Evolutionary conservation across 2,113 vertebrate genomes (phyloP).

Genomic region (Haliaeetus leucogaster): DNA sequence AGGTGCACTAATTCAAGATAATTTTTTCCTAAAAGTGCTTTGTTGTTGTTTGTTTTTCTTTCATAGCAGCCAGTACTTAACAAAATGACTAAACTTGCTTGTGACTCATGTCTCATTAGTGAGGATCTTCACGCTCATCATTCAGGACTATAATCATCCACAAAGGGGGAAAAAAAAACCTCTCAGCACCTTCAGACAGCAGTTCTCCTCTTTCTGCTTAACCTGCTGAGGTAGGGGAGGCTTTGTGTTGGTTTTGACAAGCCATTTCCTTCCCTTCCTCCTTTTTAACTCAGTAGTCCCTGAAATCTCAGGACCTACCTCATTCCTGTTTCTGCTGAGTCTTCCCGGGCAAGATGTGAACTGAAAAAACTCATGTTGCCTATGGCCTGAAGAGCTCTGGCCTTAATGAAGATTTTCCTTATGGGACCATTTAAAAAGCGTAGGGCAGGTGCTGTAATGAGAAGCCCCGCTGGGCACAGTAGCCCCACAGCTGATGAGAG

Average conservation of each 20-base stretch:
- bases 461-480: not conserved
- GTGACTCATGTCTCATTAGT: slow-evolving; percentile 30
- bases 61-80: not conserved
- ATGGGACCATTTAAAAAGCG: not conserved
- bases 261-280: not conserved
- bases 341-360: not conserved
- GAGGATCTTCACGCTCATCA: not conserved
- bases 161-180: not conserved
- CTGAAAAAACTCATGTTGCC: not conserved
- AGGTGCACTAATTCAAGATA: not conserved
- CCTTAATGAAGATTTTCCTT: not conserved
- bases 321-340: not conserved
- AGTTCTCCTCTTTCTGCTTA: not conserved
- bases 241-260: not conserved
- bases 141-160: not conserved
- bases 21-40: not conserved
- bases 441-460: not conserved
- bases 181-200: not conserved
- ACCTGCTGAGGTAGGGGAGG: not conserved
- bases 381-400: not conserved
- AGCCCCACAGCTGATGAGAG: not conserved
- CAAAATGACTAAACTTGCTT: slow-evolving; percentile 3
- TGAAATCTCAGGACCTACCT: not conserved
- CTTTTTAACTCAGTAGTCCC: not conserved
- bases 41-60: slow-evolving; percentile 27